Conservation (phyloP, 2,113 vertebrate genomes). For the Apodemus speciosus region DNA sequence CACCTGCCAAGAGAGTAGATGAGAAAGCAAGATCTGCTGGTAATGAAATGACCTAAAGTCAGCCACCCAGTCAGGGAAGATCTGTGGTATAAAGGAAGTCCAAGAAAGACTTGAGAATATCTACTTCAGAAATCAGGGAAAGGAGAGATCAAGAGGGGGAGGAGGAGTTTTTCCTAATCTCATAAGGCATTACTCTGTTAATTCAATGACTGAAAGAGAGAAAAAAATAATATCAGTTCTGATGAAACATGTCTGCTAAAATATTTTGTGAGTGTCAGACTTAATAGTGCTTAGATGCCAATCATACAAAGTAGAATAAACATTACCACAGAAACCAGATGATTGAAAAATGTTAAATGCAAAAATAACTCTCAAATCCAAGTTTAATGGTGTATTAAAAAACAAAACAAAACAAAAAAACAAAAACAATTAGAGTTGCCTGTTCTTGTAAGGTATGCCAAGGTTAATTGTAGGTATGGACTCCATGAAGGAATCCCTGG, state of each 20-base stretch:
- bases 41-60: neutral
- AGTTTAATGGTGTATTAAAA: neutral
- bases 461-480: neutral
- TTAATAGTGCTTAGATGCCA: neutral
- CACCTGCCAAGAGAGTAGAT: neutral
- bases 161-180: neutral
- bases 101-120: neutral
- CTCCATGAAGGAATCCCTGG: neutral
- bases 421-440: too few relatives aligned
- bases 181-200: neutral
- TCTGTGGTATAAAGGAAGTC: neutral
- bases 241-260: neutral
- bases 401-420: too few relatives aligned
- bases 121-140: neutral
- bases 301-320: neutral
- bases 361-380: neutral
- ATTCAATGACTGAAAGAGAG: neutral
- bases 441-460: neutral
- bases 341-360: neutral
- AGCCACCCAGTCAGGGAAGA: neutral
- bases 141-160: neutral
- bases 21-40: neutral
- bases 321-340: neutral
- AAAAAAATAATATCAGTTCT: neutral
- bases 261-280: neutral